Evolutionary conservation across 2,888 invertebrate species (phyloP), one percentile per base, ranked within the genome.

Genomic region (Volucella inanis): DNA sequence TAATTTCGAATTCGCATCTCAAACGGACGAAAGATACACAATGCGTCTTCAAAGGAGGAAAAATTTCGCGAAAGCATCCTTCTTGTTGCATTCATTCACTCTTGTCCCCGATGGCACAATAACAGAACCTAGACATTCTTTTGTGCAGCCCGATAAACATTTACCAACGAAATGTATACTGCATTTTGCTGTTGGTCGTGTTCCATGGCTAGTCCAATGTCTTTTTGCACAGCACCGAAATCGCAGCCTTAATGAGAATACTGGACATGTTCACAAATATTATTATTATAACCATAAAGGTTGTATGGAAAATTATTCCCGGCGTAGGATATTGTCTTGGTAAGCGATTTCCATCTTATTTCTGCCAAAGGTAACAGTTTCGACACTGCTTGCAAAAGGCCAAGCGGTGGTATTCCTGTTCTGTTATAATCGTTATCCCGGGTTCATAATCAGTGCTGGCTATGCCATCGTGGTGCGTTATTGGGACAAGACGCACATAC

Each of bases 271-370:
- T 85, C 81, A 81, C 85, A 85, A 85, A 81, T 85, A 85, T 85
- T 85, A 85, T 85, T 84, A 84, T 85, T 85, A 85, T 85, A 81
- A 77, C 85, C 85, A 85, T 85, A 85, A 85, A 85, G 72, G 85
- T 85, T 85, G 85, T 76, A 85, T 85, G 85, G 85, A 85, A 85
- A 85, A 85, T 80, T 80, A 75, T 80, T 76, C 75, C 67, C 85
- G 85, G 80, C 71, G 67, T 71, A 85, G 85, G 85, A 85, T 71
- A 85, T 80, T 85, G 85, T 85, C 57, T 71, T 77, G 52, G 68
- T 45, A 10, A 55, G 67, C 45, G 85, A 85, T 85, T 57, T 72
- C 76, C 72, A 85, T 85, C 85, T 81, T 76, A 49, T 76, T 85
- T 85, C 77, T 68, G 76, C 85, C 71, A 76, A 72, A 77, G 81